Percentiles rank a stretch among this genome's conserved stretches.
phyloP scores from a whole-genome alignment of 2,888 invertebrate genomes.

The Tenodera sinensis region DNA sequence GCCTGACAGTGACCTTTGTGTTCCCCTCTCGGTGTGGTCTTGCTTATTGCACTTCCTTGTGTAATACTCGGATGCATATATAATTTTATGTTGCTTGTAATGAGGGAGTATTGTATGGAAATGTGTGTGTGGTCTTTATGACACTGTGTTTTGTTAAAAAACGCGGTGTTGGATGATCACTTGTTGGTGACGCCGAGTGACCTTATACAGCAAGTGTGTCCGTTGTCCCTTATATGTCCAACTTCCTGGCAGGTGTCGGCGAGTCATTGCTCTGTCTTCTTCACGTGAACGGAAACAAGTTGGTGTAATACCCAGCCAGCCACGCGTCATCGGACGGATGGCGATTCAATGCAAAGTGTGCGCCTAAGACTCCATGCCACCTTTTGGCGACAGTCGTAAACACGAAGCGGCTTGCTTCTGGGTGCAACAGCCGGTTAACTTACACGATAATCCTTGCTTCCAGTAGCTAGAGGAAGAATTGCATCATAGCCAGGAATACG shows the following conservation, averaged over 20 bases:
- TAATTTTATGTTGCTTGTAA: no score
- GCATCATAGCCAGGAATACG: no score
- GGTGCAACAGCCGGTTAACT: neutral
- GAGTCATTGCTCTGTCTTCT: neutral
- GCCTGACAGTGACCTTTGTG: no score
- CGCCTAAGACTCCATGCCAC: neutral
- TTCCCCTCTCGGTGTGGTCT: no score
- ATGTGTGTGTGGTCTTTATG: no score
- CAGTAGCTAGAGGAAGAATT: no score
- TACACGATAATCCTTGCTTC: no score
- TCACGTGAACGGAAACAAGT: conserved; percentile 7
- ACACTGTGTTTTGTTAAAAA: neutral
- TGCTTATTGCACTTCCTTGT: no score
- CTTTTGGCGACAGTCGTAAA: neutral
- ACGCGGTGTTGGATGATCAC: neutral
- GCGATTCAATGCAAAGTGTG: neutral
- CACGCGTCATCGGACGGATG: neutral
- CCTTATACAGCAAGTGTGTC: neutral
- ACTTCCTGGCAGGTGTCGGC: conserved; percentile 16
- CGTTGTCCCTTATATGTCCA: neutral
- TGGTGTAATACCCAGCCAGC: neutral
- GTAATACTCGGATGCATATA: no score
- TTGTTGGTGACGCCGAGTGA: neutral
- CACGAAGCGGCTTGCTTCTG: neutral
- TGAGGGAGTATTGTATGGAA: no score